Percentiles rank a stretch among this genome's conserved stretches.
Evolutionary conservation across 2,113 vertebrate species (phyloP).

Genomic region (Myotis brandtii): DNA sequence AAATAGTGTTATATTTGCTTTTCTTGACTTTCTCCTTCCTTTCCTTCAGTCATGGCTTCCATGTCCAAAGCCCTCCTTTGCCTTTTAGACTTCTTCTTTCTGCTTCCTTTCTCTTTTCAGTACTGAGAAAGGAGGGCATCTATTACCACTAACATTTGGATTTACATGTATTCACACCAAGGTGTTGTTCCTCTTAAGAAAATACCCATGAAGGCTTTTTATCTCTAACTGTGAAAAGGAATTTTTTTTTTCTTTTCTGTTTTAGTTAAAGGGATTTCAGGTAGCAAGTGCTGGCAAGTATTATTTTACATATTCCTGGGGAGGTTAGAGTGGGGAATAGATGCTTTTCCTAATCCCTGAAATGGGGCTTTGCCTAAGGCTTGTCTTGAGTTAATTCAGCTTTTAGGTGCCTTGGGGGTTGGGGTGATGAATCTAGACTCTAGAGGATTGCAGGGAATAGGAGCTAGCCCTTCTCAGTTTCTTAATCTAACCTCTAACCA

Average conservation of each 20-base stretch:
- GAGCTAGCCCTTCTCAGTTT: neutral
- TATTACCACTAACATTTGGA: neutral
- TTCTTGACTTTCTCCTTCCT: neutral
- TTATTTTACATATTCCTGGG: neutral
- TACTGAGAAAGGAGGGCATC: neutral
- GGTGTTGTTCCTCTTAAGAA: neutral
- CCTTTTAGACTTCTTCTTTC: neutral
- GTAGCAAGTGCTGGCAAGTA: neutral
- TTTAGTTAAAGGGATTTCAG: conserved; percentile 12
- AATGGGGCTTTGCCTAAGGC: neutral
- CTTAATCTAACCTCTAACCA: neutral
- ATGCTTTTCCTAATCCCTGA: neutral
- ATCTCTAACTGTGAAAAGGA: neutral
- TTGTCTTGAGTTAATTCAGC: neutral
- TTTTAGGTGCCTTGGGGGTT: neutral
- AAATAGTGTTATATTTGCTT: neutral
- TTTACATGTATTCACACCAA: neutral
- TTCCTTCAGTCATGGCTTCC: neutral
- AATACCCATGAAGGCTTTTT: neutral
- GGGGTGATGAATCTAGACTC: neutral
- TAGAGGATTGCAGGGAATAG: neutral
- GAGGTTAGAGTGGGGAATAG: neutral
- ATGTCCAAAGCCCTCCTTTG: neutral
- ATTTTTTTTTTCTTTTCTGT: neutral
- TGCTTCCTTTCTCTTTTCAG: neutral